Evolutionary conservation across 2,888 invertebrate genomes (phyloP).

Genomic region (Operophtera brumata): DNA sequence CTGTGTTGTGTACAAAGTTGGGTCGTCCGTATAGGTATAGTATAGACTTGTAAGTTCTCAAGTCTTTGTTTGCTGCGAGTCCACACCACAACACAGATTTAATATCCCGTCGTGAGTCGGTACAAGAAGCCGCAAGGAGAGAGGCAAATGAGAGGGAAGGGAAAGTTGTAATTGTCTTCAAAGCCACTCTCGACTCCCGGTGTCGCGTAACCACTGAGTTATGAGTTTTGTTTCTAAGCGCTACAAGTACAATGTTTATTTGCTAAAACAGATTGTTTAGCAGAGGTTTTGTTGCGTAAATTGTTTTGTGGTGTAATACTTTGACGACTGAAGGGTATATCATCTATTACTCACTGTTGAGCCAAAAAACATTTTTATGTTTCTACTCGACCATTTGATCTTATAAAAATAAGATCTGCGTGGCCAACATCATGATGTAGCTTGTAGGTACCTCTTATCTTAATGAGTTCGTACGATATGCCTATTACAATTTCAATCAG

Average conservation of each 20-base stretch:
- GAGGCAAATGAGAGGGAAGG: conserved; percentile 11
- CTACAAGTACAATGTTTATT: conserved; percentile 16
- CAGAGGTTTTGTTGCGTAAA: conserved; percentile 5
- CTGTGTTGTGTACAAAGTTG: background rate
- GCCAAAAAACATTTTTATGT: background rate
- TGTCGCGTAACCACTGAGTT: conserved; percentile 19
- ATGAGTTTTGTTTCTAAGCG: conserved; percentile 27
- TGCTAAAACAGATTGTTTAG: conserved; percentile 10
- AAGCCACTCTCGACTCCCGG: conserved; percentile 1
- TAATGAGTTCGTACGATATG: too few relatives aligned
- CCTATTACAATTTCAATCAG: too few relatives aligned
- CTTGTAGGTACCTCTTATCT: too few relatives aligned
- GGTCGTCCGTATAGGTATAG: conserved; percentile 5
- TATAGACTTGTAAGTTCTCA: background rate
- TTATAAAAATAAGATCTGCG: too few relatives aligned
- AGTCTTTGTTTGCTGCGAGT: conserved; percentile 7
- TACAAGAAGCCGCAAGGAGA: conserved; percentile 1
- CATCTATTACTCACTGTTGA: background rate
- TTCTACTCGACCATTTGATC: too few relatives aligned
- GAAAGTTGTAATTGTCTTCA: conserved; percentile 17
- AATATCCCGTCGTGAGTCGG: conserved; percentile 10
- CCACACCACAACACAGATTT: conserved; percentile 12
- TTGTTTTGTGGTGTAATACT: conserved; percentile 10
- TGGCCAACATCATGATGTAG: too few relatives aligned
- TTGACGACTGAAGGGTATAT: background rate